Percentiles rank a stretch among this genome's conserved stretches.
Conservation (phyloP, 2,797 vertebrate species). For the Meda fulgida region DNA sequence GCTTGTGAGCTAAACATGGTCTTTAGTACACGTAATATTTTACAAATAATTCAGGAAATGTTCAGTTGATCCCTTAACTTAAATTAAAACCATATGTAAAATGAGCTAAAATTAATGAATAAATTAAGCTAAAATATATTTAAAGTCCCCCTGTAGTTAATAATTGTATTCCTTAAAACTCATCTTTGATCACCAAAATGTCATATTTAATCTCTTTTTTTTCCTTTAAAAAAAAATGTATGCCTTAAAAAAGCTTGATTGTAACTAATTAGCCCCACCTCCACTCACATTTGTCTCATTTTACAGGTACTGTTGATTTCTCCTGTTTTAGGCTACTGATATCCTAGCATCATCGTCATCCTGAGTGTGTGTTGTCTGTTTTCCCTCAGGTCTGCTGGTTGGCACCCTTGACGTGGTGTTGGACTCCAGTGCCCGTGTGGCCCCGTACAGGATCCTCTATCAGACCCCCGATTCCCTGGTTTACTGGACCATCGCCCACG, state of each 20-base stretch:
- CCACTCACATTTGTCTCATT: no score
- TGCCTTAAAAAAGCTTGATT: no score
- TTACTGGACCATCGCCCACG: slow-evolving; percentile 96
- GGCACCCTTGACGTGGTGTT: slow-evolving; percentile 96
- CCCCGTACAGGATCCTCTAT: slow-evolving; percentile 95
- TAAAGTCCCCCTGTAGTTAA: no score
- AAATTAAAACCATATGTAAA: background rate
- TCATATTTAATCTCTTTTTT: no score
- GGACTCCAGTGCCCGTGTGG: slow-evolving; percentile 95
- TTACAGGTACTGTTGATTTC: background rate
- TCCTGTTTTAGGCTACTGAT: background rate
- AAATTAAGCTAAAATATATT: background rate
- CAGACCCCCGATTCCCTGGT: slow-evolving; percentile 94
- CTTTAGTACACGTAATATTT: background rate
- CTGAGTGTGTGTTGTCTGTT: background rate
- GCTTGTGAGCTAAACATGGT: background rate
- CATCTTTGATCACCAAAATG: no score
- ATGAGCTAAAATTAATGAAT: background rate
- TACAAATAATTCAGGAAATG: background rate
- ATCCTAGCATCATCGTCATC: background rate
- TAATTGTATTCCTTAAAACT: no score
- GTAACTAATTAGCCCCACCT: no score
- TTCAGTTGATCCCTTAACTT: background rate
- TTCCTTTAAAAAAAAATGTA: no score
- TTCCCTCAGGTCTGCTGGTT: slow-evolving; percentile 88